Percentiles rank a stretch among this genome's conserved stretches.
phyloP scores from a whole-genome alignment of 2,113 vertebrate species.

The Dolichotis patagonum region DNA sequence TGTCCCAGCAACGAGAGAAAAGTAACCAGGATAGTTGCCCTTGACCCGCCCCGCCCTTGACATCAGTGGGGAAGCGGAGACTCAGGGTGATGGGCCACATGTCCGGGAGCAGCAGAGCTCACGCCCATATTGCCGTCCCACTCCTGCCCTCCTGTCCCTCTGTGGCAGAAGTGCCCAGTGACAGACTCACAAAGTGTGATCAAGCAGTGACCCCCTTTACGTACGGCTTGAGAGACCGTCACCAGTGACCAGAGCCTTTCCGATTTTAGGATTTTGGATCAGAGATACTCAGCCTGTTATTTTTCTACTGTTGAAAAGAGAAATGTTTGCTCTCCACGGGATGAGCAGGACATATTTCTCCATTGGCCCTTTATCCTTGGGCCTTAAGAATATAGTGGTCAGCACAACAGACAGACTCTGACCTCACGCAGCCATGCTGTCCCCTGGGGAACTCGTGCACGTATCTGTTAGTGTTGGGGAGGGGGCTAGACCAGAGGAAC shows the following conservation, averaged over 20 bases:
- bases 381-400: no score
- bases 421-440: rapidly evolving
- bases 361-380: not conserved
- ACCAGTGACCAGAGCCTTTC: not conserved
- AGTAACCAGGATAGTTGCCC: no score
- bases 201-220: rapidly evolving
- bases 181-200: rapidly evolving
- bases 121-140: rapidly evolving
- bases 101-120: not conserved
- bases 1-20: no score
- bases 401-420: not conserved
- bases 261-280: not conserved
- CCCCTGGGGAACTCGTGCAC: rapidly evolving
- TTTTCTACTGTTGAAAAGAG: not conserved
- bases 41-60: not conserved
- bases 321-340: not conserved
- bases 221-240: not conserved
- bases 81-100: not conserved
- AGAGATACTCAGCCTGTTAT: not conserved
- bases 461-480: not conserved
- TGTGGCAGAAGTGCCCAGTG: not conserved
- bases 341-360: not conserved
- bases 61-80: not conserved
- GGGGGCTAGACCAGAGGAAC: not conserved
- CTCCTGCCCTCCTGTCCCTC: not conserved